Evolutionary conservation across 2,888 invertebrate genomes (phyloP), one percentile per base, ranked within the genome.

Genomic region (Thymelicus acteon): DNA sequence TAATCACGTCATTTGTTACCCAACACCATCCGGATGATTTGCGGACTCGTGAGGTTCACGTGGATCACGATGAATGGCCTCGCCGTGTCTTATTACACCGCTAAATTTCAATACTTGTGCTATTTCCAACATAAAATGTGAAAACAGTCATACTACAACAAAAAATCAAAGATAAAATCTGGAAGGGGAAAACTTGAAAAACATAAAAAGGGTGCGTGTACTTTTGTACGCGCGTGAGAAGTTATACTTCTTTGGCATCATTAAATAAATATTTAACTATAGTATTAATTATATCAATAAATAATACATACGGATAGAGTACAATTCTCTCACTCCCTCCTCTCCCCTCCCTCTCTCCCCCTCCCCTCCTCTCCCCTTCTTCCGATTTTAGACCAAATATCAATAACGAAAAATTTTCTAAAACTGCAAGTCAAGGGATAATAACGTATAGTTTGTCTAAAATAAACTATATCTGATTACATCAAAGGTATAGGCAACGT

Each of bases 41-140:
- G 73, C 72, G 64, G 57, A 57, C 62, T 73, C 73, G 72, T 73
- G 72, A 40, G 72, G 73, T 69, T 74, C 74, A 72, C 44, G n/a
- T 52, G 54, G 72, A 73, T 74, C 74, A 73, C 67, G 72, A 60
- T 69, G 47, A 64, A 69, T 69, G 48, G 69, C 31, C 63, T 13
- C n/a, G 40, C 57, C 57, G 37, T 64, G 67, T 67, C 57, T 24
- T 63, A 64, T 69, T 63, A 69, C 62, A 13, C 15, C 49, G 37
- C 69, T 58, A 49, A 44, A 69, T 39, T 63, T 64, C 37, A 40
- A 58, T 24, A 58, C 62, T 58, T 58, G 24, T 5, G 8, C 8
- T 54, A 12, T 54, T 10, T 54, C 5, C 8, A 24, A 54, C 12
- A 54, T 54, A 3, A 24, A 6, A 24, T 54, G 54, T 54, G 24